Conservation (phyloP, 1,140 invertebrate species). For the Bicyclus anynana region DNA sequence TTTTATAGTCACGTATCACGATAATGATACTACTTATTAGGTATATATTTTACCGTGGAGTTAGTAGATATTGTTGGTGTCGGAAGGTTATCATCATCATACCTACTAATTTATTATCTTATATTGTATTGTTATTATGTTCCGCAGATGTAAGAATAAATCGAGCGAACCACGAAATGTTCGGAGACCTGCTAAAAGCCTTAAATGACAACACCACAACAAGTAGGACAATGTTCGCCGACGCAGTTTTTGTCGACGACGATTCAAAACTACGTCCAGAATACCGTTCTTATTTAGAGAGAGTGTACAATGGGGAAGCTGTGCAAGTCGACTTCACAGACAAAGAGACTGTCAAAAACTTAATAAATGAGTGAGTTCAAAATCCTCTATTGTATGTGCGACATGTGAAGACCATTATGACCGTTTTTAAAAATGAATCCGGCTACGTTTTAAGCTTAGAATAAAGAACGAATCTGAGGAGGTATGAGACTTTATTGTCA, state of each 20-base stretch:
- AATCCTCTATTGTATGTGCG: not conserved
- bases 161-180: slow-evolving; percentile 79
- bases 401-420: no score
- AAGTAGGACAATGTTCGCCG: slow-evolving; percentile 69
- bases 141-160: slow-evolving; percentile 74
- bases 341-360: slow-evolving; percentile 56
- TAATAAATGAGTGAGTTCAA: slow-evolving; percentile 78
- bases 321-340: slow-evolving; percentile 79
- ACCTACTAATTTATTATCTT: no score
- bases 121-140: not conserved
- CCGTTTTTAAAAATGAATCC: no score
- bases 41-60: no score
- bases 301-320: slow-evolving; percentile 79
- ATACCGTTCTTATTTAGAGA: slow-evolving; percentile 71
- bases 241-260: slow-evolving; percentile 79
- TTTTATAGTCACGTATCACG: no score
- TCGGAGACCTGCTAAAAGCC: slow-evolving; percentile 73
- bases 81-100: no score
- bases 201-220: slow-evolving; percentile 47
- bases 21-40: no score
- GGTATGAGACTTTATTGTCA: no score
- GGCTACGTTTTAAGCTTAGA: no score
- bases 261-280: slow-evolving; percentile 74
- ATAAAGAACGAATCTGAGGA: no score
- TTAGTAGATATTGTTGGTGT: no score